These are phyloP conservation scores for Trichopria drosophilae DNA, from an alignment of 2,888 invertebrate species.

Conservation along the genomic window DNA sequence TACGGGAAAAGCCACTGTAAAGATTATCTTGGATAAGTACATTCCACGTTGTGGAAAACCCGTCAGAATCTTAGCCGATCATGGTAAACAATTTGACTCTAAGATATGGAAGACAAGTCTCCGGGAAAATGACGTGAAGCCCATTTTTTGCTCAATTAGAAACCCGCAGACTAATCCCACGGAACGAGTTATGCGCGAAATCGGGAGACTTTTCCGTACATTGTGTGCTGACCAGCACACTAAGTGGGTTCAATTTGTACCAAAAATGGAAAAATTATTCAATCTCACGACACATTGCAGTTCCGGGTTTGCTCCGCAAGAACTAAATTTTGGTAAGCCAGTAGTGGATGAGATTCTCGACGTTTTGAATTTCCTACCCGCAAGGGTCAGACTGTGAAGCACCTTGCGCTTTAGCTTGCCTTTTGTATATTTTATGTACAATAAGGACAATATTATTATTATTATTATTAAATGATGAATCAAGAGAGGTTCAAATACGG, in stretches of 20 bases:
- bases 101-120: slow-evolving; percentile 29
- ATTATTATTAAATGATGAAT: no score
- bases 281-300: slow-evolving; percentile 10
- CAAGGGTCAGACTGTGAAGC: no score
- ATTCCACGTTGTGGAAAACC: slow-evolving; percentile 17
- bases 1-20: slow-evolving; percentile 27
- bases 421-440: no score
- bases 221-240: slow-evolving; percentile 25
- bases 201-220: slow-evolving; percentile 27
- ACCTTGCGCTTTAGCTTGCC: no score
- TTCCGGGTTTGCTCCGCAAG: slow-evolving; percentile 10
- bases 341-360: no score
- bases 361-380: not conserved
- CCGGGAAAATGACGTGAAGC: no score
- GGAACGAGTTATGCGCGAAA: slow-evolving; percentile 39
- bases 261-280: no score
- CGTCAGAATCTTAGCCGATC: slow-evolving; percentile 13
- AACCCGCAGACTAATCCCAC: slow-evolving; percentile 39
- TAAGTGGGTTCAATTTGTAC: no score
- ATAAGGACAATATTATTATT: no score
- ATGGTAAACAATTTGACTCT: slow-evolving; percentile 28
- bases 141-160: slow-evolving; percentile 13
- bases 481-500: not conserved
- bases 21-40: slow-evolving; percentile 13
- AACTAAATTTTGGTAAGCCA: slow-evolving; percentile 21